These are phyloP conservation scores for Microplitis manilae DNA, from an alignment of 2,888 invertebrate species.

Conservation along the genomic window DNA sequence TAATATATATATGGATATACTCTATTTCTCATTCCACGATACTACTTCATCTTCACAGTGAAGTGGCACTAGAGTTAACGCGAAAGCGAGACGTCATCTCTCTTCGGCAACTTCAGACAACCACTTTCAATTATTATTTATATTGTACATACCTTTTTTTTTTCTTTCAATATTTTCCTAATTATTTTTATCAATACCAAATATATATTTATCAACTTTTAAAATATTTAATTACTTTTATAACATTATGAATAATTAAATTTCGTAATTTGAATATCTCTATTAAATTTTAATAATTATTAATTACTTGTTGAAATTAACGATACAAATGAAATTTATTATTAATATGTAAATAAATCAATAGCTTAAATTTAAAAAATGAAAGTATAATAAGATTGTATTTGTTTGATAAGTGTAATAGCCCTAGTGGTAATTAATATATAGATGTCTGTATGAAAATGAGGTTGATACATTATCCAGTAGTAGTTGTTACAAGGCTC, in stretches of 20 bases:
- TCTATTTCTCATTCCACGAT: slow-evolving; percentile 14
- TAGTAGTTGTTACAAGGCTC: slow-evolving; percentile 11
- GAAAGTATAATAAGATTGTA: background rate
- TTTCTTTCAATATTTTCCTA: background rate
- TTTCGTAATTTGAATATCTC: too few relatives aligned
- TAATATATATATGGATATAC: background rate
- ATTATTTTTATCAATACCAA: too few relatives aligned
- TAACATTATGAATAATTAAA: too few relatives aligned
- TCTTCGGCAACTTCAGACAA: slow-evolving; percentile 25
- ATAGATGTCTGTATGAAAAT: background rate
- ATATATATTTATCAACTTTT: too few relatives aligned
- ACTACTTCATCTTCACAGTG: slow-evolving; percentile 18
- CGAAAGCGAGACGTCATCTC: slow-evolving; percentile 35
- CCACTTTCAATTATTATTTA: slow-evolving; percentile 23
- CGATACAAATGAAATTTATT: too few relatives aligned
- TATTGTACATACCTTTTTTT: background rate
- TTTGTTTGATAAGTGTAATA: background rate
- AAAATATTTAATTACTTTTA: too few relatives aligned
- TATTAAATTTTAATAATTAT: too few relatives aligned
- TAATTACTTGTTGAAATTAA: too few relatives aligned
- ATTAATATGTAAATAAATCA: too few relatives aligned
- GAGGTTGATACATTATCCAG: background rate
- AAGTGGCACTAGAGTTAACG: slow-evolving; percentile 35
- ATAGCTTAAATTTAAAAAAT: background rate
- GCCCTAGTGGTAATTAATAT: background rate